These are phyloP conservation scores for Lissocephala sabroskyi DNA, from an alignment of 2,888 invertebrate genomes.

Conservation along the genomic window DNA sequence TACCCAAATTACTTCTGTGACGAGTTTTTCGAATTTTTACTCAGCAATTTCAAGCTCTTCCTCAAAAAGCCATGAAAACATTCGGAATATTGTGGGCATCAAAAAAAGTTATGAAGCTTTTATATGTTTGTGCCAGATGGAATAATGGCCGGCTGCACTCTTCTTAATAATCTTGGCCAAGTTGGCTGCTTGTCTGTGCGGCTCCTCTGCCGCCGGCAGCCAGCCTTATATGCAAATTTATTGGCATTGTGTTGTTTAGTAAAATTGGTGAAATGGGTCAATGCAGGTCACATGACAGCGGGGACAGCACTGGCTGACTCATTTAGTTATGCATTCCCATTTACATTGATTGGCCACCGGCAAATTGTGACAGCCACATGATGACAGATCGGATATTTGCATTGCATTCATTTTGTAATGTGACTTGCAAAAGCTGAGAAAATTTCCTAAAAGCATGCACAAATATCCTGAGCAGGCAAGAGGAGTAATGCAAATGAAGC, in stretches of 20 bases:
- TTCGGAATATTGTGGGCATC: constrained; percentile 33
- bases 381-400: constrained; percentile 10
- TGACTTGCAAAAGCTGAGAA: too few relatives aligned
- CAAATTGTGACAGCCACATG: background rate
- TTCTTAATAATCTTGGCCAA: constrained; percentile 7
- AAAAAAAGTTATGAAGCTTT: constrained; percentile 35
- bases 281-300: constrained; percentile 6
- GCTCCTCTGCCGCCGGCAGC: constrained; percentile 23
- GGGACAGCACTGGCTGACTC: constrained; percentile 5
- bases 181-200: constrained; percentile 1
- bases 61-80: constrained; percentile 18
- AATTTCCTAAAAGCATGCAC: too few relatives aligned
- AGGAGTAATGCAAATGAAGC: too few relatives aligned
- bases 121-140: constrained; percentile 36
- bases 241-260: constrained; percentile 38
- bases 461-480: too few relatives aligned
- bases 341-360: constrained; percentile 20
- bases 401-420: constrained; percentile 1
- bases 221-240: constrained; percentile 61
- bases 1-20: too few relatives aligned
- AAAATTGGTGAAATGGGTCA: constrained; percentile 39
- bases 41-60: background rate
- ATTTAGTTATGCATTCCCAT: constrained; percentile 25
- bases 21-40: background rate
- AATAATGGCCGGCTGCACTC: constrained; percentile 40